Percentiles rank a stretch among this genome's conserved stretches.
phyloP scores from a whole-genome alignment of 1,140 invertebrate genomes.

The Elymnias hypermnestra region DNA sequence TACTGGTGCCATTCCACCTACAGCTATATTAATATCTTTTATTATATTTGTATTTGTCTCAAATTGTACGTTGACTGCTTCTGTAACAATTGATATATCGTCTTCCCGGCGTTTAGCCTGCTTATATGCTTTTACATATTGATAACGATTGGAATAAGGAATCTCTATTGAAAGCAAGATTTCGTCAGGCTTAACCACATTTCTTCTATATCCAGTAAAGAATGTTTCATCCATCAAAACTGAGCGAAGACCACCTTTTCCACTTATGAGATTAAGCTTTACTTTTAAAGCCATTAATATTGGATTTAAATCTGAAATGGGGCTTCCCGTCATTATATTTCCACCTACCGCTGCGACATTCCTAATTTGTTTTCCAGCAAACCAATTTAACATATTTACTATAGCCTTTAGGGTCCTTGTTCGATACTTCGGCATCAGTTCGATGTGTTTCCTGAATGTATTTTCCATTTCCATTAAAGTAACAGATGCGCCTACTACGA shows the following conservation, averaged over 20 bases:
- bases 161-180: constrained; percentile 86
- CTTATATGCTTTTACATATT: constrained; percentile 93
- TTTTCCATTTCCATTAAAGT: constrained; percentile 89
- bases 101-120: constrained; percentile 95
- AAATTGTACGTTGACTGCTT: constrained; percentile 85
- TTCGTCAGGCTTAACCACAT: constrained; percentile 86
- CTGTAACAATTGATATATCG: constrained; percentile 97
- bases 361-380: constrained; percentile 96
- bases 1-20: constrained; percentile 94
- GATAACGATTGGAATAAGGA: constrained; percentile 79
- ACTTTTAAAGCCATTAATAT: constrained; percentile 89
- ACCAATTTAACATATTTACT: constrained; percentile 93
- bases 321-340: constrained; percentile 97
- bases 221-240: constrained; percentile 91
- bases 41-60: constrained; percentile 78
- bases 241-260: constrained; percentile 75
- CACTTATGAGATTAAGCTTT: constrained; percentile 76
- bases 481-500: constrained; percentile 89
- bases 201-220: constrained; percentile 92
- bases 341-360: constrained; percentile 91
- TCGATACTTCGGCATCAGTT: constrained; percentile 79
- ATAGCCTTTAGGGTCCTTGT: constrained; percentile 86
- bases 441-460: constrained; percentile 79
- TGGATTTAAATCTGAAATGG: constrained; percentile 97
- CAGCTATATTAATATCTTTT: constrained; percentile 82